Base-by-base conservation (phyloP, 1,140 invertebrate genomes). In the Belonocnema kinseyi region DNA sequence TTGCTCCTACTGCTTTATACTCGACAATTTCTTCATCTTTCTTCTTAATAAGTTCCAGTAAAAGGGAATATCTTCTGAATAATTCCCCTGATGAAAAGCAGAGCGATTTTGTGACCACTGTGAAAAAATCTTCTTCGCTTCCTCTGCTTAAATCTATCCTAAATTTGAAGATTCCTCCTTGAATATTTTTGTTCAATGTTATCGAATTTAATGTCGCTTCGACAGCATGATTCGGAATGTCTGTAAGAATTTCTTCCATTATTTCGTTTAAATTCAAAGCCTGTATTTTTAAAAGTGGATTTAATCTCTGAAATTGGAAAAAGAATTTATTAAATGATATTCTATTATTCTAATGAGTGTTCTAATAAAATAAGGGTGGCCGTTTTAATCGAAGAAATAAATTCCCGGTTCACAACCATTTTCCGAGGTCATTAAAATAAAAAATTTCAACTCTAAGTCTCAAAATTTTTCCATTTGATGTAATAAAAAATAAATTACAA, bases 21-120 rank as follows among this genome's bases (percentile, higher is more conserved):
- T 90, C 90, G 7, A 74, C 72, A 73, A 91, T 90, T 80, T 90
- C 89, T 19, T 79, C 71, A 76, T 91, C 89, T 33, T 91, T 90
- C 8, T 72, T 85, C n/a, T 85, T 86, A 13, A 90, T 73, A 26
- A 90, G 74, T 72, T 89, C 81, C 50, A 86, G 58, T 40, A 91
- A 81, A 51, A 76, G 73, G 10, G 82, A 73, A 17, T 87, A 79
- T 75, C 78, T 85, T 5, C 81, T 72, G 53, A 74, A n/a, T 7
- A 90, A 40, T 75, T 88, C 85, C 21, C 73, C 77, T 2, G 85
- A 80, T 14, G 82, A 77, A 50, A 81, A 52, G 51, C 82, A 89
- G 12, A 90, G 51, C n/a, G 86, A 86, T 54, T 80, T 81, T 21
- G 82, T 90, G n/a, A 90, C 77, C 66, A 82, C 73, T 17, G 86